Evolutionary conservation across 1,140 invertebrate genomes (phyloP).

Genomic region (Drosophila asahinai): DNA sequence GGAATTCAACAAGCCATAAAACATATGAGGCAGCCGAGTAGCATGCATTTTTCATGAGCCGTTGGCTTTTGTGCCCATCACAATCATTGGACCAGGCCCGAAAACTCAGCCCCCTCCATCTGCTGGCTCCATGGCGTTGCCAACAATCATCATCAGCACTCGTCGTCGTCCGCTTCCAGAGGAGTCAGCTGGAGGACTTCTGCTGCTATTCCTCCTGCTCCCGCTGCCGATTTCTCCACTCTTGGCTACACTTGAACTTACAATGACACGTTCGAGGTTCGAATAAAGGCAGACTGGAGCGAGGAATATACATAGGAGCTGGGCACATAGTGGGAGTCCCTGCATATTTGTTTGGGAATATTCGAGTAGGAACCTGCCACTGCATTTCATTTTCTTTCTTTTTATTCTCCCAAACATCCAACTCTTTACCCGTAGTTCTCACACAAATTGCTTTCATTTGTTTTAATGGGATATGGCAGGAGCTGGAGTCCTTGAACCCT

Average conservation of each 20-base stretch:
- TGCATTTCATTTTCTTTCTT: conserved; percentile 30
- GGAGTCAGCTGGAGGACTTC: conserved; percentile 41
- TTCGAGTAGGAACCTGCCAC: conserved; percentile 44
- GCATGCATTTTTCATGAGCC: conserved; percentile 84
- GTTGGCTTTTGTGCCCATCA: conserved; percentile 84
- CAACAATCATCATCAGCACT: conserved; percentile 49
- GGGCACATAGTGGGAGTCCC: neutral
- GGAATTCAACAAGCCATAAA: conserved; percentile 83
- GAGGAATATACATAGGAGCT: neutral
- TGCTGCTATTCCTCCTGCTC: conserved; percentile 13
- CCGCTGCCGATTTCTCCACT: conserved; percentile 24
- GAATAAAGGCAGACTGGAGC: conserved; percentile 21
- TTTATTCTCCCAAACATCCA: neutral
- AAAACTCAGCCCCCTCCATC: conserved; percentile 10
- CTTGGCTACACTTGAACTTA: conserved; percentile 80
- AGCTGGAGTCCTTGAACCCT: neutral
- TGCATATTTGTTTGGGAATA: conserved; percentile 73
- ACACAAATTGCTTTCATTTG: conserved; percentile 78
- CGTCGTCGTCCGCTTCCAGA: conserved; percentile 36
- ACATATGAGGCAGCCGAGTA: conserved; percentile 76
- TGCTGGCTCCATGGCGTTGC: conserved; percentile 12
- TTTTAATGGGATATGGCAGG: conserved; percentile 60
- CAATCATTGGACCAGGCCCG: conserved; percentile 62
- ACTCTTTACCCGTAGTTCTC: conserved; percentile 27
- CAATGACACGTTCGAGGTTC: conserved; percentile 77